These are phyloP conservation scores for Eciton burchellii DNA, from an alignment of 1,140 invertebrate genomes.

Conservation along the genomic window DNA sequence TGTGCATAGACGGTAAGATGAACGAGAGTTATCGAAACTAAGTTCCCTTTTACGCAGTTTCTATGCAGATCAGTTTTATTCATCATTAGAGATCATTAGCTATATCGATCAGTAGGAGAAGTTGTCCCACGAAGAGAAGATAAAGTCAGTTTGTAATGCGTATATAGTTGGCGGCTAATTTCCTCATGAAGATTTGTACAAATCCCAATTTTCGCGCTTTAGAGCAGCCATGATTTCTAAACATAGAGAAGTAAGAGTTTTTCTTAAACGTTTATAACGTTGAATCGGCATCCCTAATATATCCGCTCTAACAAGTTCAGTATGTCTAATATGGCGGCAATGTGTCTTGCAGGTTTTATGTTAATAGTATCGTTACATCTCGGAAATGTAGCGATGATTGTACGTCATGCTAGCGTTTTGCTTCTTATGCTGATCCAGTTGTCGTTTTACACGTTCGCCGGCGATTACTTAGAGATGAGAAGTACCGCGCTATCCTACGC, in stretches of 20 bases:
- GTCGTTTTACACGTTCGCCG: slow-evolving; percentile 46
- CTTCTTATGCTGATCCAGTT: slow-evolving; percentile 48
- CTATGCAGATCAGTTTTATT: no score
- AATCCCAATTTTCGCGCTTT: no score
- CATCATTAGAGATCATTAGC: no score
- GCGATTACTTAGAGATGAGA: slow-evolving; percentile 40
- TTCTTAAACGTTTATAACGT: neutral
- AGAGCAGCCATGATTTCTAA: no score
- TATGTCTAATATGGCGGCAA: neutral
- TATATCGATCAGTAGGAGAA: no score
- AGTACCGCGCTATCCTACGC: slow-evolving; percentile 9
- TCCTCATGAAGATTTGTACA: no score
- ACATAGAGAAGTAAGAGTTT: neutral
- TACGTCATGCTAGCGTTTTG: slow-evolving; percentile 5
- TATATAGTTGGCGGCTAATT: no score
- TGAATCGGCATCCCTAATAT: neutral
- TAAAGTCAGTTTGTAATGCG: no score
- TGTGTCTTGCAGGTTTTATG: slow-evolving; percentile 52
- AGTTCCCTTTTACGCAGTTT: neutral
- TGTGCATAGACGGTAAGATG: slow-evolving; percentile 65
- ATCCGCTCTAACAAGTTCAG: neutral
- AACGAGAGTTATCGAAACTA: neutral
- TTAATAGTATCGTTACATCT: slow-evolving; percentile 32
- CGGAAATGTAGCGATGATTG: slow-evolving; percentile 12
- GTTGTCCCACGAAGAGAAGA: no score